These are phyloP conservation scores for Leptinotarsa rubiginosa DNA, from an alignment of 2,888 invertebrate genomes.

Conservation along the genomic window DNA sequence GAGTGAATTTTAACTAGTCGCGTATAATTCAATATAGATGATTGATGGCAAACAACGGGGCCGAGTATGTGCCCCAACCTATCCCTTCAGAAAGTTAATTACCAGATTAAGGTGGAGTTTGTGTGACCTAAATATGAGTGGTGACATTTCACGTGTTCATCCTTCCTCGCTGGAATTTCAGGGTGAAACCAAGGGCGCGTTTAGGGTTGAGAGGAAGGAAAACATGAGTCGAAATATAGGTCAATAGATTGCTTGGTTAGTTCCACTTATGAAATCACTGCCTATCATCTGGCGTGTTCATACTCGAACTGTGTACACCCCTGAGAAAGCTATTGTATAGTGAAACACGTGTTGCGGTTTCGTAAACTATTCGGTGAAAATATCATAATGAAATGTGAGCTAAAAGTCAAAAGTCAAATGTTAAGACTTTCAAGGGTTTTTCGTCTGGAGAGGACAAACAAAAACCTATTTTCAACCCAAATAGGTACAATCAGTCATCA, in stretches of 20 bases:
- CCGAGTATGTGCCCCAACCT: neutral
- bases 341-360: too few relatives aligned
- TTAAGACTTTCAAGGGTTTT: neutral
- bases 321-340: too few relatives aligned
- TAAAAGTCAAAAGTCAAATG: neutral
- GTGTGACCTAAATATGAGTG: neutral
- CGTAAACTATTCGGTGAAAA: too few relatives aligned
- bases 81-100: neutral
- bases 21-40: conserved; percentile 7
- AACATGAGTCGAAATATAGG: neutral
- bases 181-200: neutral
- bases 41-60: neutral
- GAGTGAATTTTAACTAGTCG: neutral
- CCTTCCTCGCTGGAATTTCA: neutral
- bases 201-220: neutral
- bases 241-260: too few relatives aligned
- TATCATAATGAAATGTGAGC: neutral
- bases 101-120: neutral
- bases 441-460: neutral
- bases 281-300: too few relatives aligned
- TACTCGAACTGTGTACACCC: too few relatives aligned
- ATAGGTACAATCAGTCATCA: too few relatives aligned
- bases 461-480: too few relatives aligned
- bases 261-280: too few relatives aligned
- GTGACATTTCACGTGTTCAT: neutral